Percentiles rank a stretch among this genome's conserved stretches.
Conservation (phyloP, 2,797 vertebrate species). For the Enteromius thamalakanensis region DNA sequence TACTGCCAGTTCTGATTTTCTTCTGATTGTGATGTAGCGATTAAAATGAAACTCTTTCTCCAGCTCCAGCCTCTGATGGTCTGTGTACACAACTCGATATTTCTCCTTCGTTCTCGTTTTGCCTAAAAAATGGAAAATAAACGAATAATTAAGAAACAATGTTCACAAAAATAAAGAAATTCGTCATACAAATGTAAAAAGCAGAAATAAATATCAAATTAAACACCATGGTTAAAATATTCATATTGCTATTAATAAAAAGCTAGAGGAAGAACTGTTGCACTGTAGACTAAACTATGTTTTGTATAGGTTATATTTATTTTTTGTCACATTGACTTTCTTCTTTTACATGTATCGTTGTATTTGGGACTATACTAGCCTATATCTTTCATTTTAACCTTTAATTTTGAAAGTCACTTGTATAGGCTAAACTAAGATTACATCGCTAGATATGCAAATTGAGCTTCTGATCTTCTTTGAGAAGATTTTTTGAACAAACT, state of each 20-base stretch:
- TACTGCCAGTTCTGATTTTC: constrained; percentile 92
- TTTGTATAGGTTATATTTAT: not conserved
- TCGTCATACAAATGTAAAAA: not conserved
- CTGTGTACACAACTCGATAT: constrained; percentile 94
- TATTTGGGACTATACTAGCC: not conserved
- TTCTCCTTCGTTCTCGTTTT: constrained; percentile 99
- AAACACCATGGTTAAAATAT: not conserved
- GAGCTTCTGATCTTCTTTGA: constrained; percentile 82
- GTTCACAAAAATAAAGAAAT: not conserved
- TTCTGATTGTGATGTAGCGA: constrained; percentile 93
- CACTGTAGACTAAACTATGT: not conserved
- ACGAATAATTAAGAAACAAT: not conserved
- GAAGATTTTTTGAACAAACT: constrained; percentile 81
- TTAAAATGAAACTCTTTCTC: constrained; percentile 98
- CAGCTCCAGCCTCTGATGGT: constrained; percentile 93
- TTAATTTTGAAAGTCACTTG: not conserved
- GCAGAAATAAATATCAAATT: not conserved
- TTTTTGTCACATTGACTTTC: not conserved
- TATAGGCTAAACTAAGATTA: constrained; percentile 62
- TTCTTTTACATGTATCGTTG: not conserved
- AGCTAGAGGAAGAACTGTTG: not conserved
- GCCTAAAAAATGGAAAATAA: constrained; percentile 72
- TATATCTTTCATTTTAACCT: not conserved
- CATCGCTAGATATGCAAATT: constrained; percentile 70
- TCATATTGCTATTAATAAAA: not conserved